A percentile compares a stretch with the other conserved stretches of the same genome.
Conservation (phyloP, 1,140 invertebrate species). For the Hyphantria cunea region DNA sequence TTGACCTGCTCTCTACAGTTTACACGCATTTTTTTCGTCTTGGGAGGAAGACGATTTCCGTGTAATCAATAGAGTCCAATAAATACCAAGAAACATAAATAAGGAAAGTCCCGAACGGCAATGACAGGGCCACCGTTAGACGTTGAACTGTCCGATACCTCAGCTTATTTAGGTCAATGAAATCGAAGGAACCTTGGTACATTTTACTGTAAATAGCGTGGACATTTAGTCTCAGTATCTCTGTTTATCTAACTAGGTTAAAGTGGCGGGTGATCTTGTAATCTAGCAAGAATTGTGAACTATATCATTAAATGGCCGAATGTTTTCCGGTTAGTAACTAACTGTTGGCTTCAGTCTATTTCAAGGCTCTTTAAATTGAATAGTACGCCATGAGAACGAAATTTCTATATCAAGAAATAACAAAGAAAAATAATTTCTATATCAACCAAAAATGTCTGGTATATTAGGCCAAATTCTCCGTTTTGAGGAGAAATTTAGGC, state of each 20-base stretch:
- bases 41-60: too few relatives aligned
- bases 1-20: too few relatives aligned
- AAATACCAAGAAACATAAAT: neutral
- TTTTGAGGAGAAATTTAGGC: too few relatives aligned
- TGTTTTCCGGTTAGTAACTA: constrained; percentile 18
- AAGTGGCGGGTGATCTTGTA: constrained; percentile 7
- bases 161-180: constrained; percentile 44
- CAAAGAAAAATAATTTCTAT: too few relatives aligned
- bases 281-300: neutral
- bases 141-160: constrained; percentile 29
- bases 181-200: constrained; percentile 39
- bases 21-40: too few relatives aligned
- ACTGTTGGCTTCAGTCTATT: neutral
- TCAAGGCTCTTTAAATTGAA: too few relatives aligned
- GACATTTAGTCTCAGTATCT: constrained; percentile 31
- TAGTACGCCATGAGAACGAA: too few relatives aligned
- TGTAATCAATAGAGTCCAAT: too few relatives aligned
- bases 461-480: too few relatives aligned
- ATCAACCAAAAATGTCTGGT: too few relatives aligned
- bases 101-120: constrained; percentile 8
- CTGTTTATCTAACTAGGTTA: constrained; percentile 47
- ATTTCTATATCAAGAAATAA: too few relatives aligned
- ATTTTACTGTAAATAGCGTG: constrained; percentile 40
- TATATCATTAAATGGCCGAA: constrained; percentile 1
- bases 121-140: neutral